Evolutionary conservation across 1,140 invertebrate species (phyloP).

Genomic region (Paraescarpia echinospica): DNA sequence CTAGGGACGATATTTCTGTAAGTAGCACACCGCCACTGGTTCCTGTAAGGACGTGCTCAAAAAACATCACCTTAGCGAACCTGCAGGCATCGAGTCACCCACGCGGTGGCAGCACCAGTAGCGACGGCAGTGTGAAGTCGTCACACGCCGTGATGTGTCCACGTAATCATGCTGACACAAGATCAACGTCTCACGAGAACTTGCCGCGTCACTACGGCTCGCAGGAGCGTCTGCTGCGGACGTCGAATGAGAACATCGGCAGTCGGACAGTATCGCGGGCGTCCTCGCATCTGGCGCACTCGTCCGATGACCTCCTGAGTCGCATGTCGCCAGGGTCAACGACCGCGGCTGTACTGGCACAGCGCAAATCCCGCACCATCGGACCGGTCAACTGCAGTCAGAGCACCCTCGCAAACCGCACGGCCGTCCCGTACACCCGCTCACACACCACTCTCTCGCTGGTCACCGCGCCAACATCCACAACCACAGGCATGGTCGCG

Average conservation of each 20-base stretch:
- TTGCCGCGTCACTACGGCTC: conserved; percentile 8
- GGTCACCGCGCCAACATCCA: not conserved
- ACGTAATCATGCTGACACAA: not conserved
- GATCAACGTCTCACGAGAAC: not conserved
- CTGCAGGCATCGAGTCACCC: not conserved
- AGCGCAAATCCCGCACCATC: not conserved
- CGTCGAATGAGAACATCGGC: not conserved
- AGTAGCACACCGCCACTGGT: not conserved
- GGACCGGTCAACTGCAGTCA: not conserved
- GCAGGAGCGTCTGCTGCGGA: conserved; percentile 7
- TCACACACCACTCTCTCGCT: conserved; percentile 8
- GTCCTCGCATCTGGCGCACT: not conserved
- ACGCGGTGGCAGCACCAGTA: not conserved
- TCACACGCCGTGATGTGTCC: not conserved
- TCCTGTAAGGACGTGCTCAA: conserved; percentile 13
- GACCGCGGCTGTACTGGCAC: not conserved
- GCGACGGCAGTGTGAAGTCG: not conserved
- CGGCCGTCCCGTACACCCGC: not conserved
- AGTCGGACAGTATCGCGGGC: not conserved
- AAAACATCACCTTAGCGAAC: conserved; percentile 20
- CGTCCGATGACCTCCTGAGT: conserved; percentile 3
- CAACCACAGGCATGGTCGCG: not conserved
- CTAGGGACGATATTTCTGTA: not conserved
- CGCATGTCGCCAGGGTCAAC: not conserved
- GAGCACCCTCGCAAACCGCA: not conserved